phyloP scores from a whole-genome alignment of 2,888 invertebrate genomes.

The Caenorhabditis panamensis region DNA sequence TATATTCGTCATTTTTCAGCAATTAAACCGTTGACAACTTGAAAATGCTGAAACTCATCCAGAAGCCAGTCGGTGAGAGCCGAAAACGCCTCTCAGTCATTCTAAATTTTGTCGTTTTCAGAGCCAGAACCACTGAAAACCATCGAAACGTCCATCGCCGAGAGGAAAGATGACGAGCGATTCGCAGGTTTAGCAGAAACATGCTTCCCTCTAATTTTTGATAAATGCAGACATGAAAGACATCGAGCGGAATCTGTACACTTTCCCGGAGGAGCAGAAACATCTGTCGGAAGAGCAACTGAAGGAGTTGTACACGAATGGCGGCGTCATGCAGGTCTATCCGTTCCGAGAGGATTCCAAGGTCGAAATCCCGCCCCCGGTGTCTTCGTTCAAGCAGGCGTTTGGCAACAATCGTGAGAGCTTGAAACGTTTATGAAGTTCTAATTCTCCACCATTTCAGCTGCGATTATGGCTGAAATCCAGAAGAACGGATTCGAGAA shows the following conservation, averaged over 20 bases:
- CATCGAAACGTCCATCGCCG: constrained; percentile 52
- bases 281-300: constrained; percentile 27
- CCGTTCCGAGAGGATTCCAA: constrained; percentile 58
- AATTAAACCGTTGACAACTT: not conserved
- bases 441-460: constrained; percentile 75
- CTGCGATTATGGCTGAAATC: constrained; percentile 90
- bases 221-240: constrained; percentile 46
- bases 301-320: constrained; percentile 30
- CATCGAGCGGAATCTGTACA: constrained; percentile 57
- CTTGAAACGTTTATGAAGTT: too few species aligned
- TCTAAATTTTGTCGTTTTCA: constrained; percentile 1
- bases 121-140: constrained; percentile 50
- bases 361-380: constrained; percentile 62
- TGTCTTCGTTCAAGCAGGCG: constrained; percentile 65
- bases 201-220: too few species aligned
- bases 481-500: constrained; percentile 88
- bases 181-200: constrained; percentile 40
- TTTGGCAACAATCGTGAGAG: constrained; percentile 66
- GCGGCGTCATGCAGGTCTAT: constrained; percentile 62
- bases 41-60: constrained; percentile 38
- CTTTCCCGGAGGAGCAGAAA: constrained; percentile 33
- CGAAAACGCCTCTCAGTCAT: not conserved
- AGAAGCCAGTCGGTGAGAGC: constrained; percentile 40
- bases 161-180: constrained; percentile 49
- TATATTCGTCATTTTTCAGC: not conserved